Conservation (phyloP, 2,888 invertebrate species). For the Caenorhabditis sp. region DNA sequence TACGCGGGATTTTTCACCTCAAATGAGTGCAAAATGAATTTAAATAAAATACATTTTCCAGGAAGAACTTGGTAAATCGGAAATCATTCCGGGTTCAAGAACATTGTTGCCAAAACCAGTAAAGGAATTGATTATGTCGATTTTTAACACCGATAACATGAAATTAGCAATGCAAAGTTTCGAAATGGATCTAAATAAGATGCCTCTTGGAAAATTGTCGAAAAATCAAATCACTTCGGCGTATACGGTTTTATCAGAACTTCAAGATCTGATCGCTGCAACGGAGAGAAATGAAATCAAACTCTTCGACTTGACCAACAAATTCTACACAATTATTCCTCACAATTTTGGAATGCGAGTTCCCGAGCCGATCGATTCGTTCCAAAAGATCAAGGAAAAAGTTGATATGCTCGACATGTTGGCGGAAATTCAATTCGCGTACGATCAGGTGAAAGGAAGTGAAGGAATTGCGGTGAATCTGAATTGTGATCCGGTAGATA, state of each 20-base stretch:
- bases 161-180: constrained; percentile 90
- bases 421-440: constrained; percentile 93
- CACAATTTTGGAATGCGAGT: constrained; percentile 88
- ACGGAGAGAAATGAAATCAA: not conserved
- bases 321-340: constrained; percentile 92
- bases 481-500: constrained; percentile 79
- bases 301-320: constrained; percentile 37
- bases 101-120: constrained; percentile 79
- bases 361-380: constrained; percentile 83
- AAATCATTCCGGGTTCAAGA: constrained; percentile 74
- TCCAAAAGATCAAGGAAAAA: constrained; percentile 80
- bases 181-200: constrained; percentile 94
- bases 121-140: constrained; percentile 83
- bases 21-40: not conserved
- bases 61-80: constrained; percentile 11
- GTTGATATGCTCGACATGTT: constrained; percentile 89
- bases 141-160: constrained; percentile 92
- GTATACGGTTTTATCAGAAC: constrained; percentile 74
- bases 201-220: constrained; percentile 96
- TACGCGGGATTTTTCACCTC: too few species aligned
- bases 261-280: constrained; percentile 24
- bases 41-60: constrained; percentile 1
- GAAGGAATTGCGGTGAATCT: not conserved
- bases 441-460: constrained; percentile 80
- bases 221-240: constrained; percentile 87